Evolutionary conservation across 2,888 invertebrate species (phyloP).

Genomic region (Blera fallax): DNA sequence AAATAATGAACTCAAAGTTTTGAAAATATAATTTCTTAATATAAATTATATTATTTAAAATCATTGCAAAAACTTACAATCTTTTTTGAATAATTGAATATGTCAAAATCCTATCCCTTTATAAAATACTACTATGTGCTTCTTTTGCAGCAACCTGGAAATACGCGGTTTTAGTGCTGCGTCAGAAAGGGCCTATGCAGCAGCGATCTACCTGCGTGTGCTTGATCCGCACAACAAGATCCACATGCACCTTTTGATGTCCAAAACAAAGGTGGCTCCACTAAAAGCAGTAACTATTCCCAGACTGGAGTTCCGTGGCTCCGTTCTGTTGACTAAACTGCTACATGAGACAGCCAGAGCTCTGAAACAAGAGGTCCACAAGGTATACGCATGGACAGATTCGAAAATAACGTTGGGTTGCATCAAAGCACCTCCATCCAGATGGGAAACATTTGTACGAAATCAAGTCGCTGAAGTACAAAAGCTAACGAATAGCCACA

Average conservation of each 20-base stretch:
- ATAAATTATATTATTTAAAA: too few relatives aligned
- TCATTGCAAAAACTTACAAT: too few relatives aligned
- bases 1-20: too few relatives aligned
- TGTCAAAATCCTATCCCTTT: too few relatives aligned
- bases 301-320: neutral
- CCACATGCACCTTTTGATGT: neutral
- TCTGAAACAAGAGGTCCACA: neutral
- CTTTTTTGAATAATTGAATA: too few relatives aligned
- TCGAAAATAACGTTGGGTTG: neutral
- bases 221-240: neutral
- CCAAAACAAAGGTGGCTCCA: conserved; percentile 11
- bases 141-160: neutral
- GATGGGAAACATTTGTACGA: conserved; percentile 44
- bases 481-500: neutral
- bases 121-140: too few relatives aligned
- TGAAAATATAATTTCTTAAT: too few relatives aligned
- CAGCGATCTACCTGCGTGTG: neutral
- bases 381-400: neutral
- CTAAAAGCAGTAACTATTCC: conserved; percentile 1
- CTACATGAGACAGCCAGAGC: neutral
- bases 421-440: neutral
- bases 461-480: conserved; percentile 58
- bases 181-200: neutral
- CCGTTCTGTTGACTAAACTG: neutral
- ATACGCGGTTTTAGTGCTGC: neutral